These are phyloP conservation scores for Ectobius pallidus DNA, from an alignment of 2,888 invertebrate genomes.

Conservation along the genomic window DNA sequence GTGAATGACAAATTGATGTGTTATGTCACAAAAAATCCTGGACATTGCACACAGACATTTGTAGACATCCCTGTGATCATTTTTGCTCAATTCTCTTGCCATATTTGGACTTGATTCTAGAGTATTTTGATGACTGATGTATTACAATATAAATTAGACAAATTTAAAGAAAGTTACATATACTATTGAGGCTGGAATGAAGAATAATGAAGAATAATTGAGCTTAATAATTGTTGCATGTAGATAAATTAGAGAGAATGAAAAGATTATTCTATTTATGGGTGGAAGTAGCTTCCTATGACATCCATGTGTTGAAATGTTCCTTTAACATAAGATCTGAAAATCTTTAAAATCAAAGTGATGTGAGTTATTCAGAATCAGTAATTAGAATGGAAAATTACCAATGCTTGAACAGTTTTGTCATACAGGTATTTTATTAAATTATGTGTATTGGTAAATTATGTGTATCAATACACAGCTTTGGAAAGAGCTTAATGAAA, in stretches of 20 bases:
- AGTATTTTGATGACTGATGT: neutral
- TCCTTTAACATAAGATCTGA: neutral
- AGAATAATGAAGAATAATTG: neutral
- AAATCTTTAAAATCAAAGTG: neutral
- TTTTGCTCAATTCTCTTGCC: neutral
- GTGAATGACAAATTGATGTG: too few species aligned
- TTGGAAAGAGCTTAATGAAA: too few species aligned
- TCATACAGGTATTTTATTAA: too few species aligned
- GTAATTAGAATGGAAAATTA: too few species aligned
- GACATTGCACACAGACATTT: too few species aligned
- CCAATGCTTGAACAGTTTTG: too few species aligned
- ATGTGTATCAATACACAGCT: too few species aligned
- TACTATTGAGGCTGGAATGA: neutral
- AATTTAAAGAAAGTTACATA: too few species aligned
- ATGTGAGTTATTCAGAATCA: too few species aligned
- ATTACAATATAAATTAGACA: neutral
- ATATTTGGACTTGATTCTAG: neutral
- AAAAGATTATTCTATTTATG: neutral
- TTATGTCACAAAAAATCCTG: too few species aligned
- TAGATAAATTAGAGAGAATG: neutral
- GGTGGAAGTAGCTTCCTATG: neutral
- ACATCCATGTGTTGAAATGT: neutral
- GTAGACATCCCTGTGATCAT: too few species aligned
- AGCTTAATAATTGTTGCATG: conserved; percentile 1
- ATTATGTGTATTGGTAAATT: too few species aligned